Evolutionary conservation across 1,140 invertebrate species (phyloP).

Genomic region (Halyomorpha halys): DNA sequence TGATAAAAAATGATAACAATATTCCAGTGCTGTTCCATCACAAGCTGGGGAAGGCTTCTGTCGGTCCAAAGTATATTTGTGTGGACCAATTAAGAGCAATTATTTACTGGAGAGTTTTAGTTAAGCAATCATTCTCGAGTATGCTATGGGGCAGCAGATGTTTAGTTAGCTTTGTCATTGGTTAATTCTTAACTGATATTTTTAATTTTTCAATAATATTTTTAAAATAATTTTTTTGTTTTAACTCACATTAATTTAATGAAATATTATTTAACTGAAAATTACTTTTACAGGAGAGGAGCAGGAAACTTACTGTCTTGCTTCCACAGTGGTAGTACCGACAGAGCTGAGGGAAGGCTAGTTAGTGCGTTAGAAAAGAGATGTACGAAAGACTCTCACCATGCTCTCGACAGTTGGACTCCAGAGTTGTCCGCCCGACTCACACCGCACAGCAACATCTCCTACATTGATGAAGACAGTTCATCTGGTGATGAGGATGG

Average conservation of each 20-base stretch:
- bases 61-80: too few species aligned
- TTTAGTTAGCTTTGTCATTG: too few species aligned
- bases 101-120: too few species aligned
- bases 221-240: too few species aligned
- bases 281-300: slow-evolving; percentile 2
- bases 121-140: too few species aligned
- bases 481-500: slow-evolving; percentile 17
- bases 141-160: too few species aligned
- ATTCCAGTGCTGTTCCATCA: too few species aligned
- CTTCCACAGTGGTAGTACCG: background rate
- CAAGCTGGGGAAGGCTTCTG: too few species aligned
- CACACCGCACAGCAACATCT: slow-evolving; percentile 15
- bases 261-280: background rate
- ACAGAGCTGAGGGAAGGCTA: background rate
- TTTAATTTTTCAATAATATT: too few species aligned
- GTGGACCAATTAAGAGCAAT: too few species aligned
- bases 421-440: slow-evolving; percentile 1
- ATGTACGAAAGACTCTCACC: background rate
- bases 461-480: slow-evolving; percentile 25
- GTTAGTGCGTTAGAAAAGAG: background rate
- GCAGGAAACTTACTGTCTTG: slow-evolving; percentile 1
- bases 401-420: background rate
- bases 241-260: background rate
- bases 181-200: too few species aligned
- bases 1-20: too few species aligned